A percentile compares a stretch with the other conserved stretches of the same genome.
Evolutionary conservation across 2,888 invertebrate species (phyloP).

Genomic region (Arctia plantaginis): DNA sequence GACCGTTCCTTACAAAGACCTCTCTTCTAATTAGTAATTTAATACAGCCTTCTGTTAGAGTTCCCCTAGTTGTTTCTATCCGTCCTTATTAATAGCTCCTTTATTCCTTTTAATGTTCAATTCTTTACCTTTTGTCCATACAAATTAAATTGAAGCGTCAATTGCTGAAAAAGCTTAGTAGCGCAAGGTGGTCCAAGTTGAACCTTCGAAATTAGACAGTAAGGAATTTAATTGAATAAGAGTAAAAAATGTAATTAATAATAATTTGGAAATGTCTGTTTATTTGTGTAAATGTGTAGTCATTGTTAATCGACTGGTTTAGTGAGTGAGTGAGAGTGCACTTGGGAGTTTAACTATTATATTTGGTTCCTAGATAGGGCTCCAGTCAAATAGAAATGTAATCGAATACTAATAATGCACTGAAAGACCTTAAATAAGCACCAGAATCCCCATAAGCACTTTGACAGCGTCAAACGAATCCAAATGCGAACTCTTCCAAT

Average conservation of each 20-base stretch:
- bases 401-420: not conserved
- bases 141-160: constrained; percentile 38
- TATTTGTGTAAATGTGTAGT: not conserved
- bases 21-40: constrained; percentile 45
- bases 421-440: not conserved
- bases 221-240: too few species aligned
- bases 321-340: too few species aligned
- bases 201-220: not conserved
- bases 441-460: not conserved
- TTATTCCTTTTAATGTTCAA: constrained; percentile 28
- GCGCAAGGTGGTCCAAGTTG: not conserved
- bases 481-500: constrained; percentile 21
- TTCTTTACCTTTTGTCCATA: constrained; percentile 41
- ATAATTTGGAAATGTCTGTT: not conserved
- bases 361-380: not conserved
- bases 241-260: not conserved
- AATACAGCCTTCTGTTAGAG: constrained; percentile 38
- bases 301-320: too few species aligned
- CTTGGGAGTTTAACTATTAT: too few species aligned
- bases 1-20: constrained; percentile 26
- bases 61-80: constrained; percentile 24
- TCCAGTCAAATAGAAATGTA: not conserved
- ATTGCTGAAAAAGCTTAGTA: constrained; percentile 15
- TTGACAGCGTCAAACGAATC: not conserved
- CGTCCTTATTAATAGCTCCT: constrained; percentile 37